Percentiles rank a stretch among this genome's conserved stretches.
Conservation (phyloP, 2,113 vertebrate species). For the Oreocharis arfaki region DNA sequence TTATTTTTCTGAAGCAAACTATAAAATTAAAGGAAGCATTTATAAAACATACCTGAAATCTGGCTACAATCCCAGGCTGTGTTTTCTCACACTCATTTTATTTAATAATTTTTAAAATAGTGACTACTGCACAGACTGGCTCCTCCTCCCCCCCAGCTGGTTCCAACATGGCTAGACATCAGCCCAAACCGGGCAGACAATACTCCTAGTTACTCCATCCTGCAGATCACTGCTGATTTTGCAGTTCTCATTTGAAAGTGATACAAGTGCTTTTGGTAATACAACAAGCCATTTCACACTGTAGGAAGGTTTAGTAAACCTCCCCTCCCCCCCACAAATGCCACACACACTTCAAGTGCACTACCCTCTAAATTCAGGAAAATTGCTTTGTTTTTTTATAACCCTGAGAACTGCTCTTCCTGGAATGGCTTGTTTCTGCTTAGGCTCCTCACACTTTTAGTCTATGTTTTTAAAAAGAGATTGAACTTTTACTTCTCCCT, state of each 20-base stretch:
- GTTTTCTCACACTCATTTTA: neutral
- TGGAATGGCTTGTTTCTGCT: neutral
- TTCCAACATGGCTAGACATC: slow-evolving; percentile 22
- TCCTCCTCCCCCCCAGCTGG: neutral
- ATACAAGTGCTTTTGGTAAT: neutral
- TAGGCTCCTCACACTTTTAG: neutral
- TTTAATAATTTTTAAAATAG: neutral
- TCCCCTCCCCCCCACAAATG: neutral
- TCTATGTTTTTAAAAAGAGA: neutral
- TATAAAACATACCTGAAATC: neutral
- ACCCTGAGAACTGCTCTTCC: neutral
- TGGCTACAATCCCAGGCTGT: neutral
- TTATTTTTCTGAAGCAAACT: neutral
- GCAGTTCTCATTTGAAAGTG: neutral
- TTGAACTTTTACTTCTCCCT: neutral
- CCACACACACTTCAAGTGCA: neutral
- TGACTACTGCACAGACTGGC: neutral
- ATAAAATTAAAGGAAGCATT: neutral
- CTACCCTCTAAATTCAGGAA: neutral
- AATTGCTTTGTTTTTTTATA: neutral
- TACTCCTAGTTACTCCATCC: neutral
- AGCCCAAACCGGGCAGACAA: neutral
- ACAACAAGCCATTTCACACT: neutral
- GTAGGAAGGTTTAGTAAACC: neutral
- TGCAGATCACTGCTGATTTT: neutral